Conservation (phyloP, 1,140 invertebrate species). For the Caerostris extrusa region DNA sequence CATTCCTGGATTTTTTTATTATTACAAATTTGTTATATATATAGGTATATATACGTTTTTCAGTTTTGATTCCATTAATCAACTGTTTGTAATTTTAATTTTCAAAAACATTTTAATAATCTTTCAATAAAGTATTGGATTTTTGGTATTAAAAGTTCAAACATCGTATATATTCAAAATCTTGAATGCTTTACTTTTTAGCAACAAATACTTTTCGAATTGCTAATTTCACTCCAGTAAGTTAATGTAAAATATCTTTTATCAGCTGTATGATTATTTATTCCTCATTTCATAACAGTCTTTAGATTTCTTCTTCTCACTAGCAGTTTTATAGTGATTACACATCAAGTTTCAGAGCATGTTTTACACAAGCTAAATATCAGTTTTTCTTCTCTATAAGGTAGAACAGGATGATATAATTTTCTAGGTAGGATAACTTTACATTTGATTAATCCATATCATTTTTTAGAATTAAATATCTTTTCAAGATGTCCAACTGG, state of each 20-base stretch:
- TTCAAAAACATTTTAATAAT: constrained; percentile 60
- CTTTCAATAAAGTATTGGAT: constrained; percentile 12
- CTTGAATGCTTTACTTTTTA: not conserved
- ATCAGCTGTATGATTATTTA: constrained; percentile 3
- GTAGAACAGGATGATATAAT: constrained; percentile 26
- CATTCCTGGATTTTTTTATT: constrained; percentile 48
- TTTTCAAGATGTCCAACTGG: constrained; percentile 9
- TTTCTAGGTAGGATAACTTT: constrained; percentile 40
- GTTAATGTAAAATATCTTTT: constrained; percentile 38
- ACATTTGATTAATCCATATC: constrained; percentile 36
- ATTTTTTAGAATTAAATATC: constrained; percentile 42
- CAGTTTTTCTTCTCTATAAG: constrained; percentile 46
- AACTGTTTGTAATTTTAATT: constrained; percentile 59
- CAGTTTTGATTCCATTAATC: constrained; percentile 42
- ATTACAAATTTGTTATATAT: not conserved
- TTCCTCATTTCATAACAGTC: constrained; percentile 8
- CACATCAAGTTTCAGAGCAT: constrained; percentile 13
- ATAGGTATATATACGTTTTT: not conserved
- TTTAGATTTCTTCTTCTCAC: constrained; percentile 31
- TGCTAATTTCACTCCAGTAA: constrained; percentile 4
- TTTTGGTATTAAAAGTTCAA: constrained; percentile 34
- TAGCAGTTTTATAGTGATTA: not conserved
- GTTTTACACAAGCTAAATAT: constrained; percentile 43
- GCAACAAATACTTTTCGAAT: constrained; percentile 1
- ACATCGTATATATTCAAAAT: constrained; percentile 55